phyloP scores from a whole-genome alignment of 2,888 invertebrate species.

The Drosophila monieri region DNA sequence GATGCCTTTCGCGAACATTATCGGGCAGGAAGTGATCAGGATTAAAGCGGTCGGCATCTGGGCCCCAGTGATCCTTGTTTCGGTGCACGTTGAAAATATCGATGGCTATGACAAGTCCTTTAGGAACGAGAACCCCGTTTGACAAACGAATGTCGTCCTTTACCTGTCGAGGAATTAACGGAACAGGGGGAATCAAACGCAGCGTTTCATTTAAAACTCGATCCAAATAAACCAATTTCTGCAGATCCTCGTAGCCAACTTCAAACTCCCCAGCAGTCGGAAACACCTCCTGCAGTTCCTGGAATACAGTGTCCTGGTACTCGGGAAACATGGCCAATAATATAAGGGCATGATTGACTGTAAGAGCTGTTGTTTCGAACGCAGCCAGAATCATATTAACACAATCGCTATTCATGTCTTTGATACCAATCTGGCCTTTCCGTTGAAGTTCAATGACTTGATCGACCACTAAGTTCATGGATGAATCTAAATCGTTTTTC shows the following conservation, averaged over 20 bases:
- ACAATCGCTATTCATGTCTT: constrained; percentile 69
- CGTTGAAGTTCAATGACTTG: constrained; percentile 60
- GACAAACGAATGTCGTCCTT: constrained; percentile 62
- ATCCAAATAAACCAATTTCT: constrained; percentile 75
- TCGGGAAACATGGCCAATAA: constrained; percentile 75
- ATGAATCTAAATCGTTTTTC: not conserved
- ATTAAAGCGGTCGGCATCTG: constrained; percentile 76
- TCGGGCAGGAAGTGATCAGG: constrained; percentile 81
- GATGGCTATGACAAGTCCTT: constrained; percentile 66
- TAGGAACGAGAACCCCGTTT: constrained; percentile 72
- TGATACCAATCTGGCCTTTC: constrained; percentile 58
- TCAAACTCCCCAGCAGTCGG: constrained; percentile 57
- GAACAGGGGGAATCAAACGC: constrained; percentile 77
- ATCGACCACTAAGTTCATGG: constrained; percentile 50
- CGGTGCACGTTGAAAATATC: constrained; percentile 79
- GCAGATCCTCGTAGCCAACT: constrained; percentile 64
- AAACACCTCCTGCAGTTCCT: constrained; percentile 67
- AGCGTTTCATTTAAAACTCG: constrained; percentile 78
- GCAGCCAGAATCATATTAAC: constrained; percentile 72
- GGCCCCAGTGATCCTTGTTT: constrained; percentile 76
- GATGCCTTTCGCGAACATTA: constrained; percentile 72
- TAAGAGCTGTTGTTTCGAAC: constrained; percentile 77
- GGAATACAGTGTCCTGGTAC: constrained; percentile 69
- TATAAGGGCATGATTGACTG: constrained; percentile 51
- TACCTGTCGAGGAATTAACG: constrained; percentile 63